These are phyloP conservation scores for Dipodomys ordii DNA, from an alignment of 2,113 vertebrate species.

Conservation along the genomic window DNA sequence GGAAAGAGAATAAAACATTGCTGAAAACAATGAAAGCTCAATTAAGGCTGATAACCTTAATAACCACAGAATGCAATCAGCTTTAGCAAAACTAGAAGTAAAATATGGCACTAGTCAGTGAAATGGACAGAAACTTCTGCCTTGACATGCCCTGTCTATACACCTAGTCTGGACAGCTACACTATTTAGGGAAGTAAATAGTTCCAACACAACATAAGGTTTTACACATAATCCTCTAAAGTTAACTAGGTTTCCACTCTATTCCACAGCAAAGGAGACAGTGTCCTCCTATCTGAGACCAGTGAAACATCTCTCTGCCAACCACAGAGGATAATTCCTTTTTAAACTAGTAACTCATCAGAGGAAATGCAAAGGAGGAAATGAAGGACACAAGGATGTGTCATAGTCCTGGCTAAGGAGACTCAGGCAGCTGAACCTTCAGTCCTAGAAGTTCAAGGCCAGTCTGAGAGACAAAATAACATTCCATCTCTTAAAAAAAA, in stretches of 20 bases:
- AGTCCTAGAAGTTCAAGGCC: not conserved
- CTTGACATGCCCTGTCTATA: not conserved
- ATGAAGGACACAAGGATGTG: not conserved
- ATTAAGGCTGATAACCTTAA: not conserved
- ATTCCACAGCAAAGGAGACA: not conserved
- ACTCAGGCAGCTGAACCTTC: not conserved
- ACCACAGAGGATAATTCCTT: not conserved
- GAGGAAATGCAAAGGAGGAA: not conserved
- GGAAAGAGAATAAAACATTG: not conserved
- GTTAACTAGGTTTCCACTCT: not conserved
- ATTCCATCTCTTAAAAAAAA: not conserved
- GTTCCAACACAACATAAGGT: not conserved
- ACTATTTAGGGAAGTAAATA: not conserved
- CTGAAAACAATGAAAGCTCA: not conserved
- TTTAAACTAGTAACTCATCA: not conserved
- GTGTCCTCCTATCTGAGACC: not conserved
- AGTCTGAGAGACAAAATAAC: not conserved
- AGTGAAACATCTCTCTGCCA: not conserved
- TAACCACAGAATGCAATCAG: too few relatives aligned
- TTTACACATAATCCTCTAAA: not conserved
- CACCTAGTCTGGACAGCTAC: not conserved
- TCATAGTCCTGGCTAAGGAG: not conserved
- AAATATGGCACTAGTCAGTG: not conserved
- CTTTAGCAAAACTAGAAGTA: not conserved
- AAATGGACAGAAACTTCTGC: not conserved